Evolutionary conservation across 2,113 vertebrate species (phyloP).

Genomic region (Benthochromis sp.): DNA sequence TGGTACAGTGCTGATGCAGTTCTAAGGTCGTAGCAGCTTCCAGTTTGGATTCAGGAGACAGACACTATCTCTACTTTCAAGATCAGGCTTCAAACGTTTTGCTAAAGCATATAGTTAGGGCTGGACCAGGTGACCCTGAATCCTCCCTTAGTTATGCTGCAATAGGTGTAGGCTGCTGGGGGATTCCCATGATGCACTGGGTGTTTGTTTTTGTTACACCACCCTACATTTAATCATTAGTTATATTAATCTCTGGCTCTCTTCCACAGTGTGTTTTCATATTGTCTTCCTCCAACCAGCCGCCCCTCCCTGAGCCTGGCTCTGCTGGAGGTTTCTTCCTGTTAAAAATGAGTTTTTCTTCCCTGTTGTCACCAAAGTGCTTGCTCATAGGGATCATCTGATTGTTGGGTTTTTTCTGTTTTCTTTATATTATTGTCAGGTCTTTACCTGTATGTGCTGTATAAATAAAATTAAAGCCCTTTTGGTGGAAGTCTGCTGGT

Average conservation of each 20-base stretch:
- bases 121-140: not conserved
- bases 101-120: not conserved
- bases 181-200: not conserved
- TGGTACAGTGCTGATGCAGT: not conserved
- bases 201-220: not conserved
- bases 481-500: not conserved
- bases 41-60: not conserved
- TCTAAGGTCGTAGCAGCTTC: not conserved
- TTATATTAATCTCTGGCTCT: not conserved
- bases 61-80: not conserved
- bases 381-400: not conserved
- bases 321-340: not conserved
- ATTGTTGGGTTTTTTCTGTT: not conserved
- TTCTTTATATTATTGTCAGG: not conserved
- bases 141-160: not conserved
- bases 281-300: not conserved
- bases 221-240: not conserved
- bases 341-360: not conserved
- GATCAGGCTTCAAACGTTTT: accelerated
- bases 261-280: not conserved
- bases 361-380: not conserved
- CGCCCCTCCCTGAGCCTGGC: not conserved
- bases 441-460: not conserved
- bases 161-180: accelerated
- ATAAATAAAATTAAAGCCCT: accelerated